Conservation (phyloP, 2,888 invertebrate genomes). For the Nomada ferruginata region DNA sequence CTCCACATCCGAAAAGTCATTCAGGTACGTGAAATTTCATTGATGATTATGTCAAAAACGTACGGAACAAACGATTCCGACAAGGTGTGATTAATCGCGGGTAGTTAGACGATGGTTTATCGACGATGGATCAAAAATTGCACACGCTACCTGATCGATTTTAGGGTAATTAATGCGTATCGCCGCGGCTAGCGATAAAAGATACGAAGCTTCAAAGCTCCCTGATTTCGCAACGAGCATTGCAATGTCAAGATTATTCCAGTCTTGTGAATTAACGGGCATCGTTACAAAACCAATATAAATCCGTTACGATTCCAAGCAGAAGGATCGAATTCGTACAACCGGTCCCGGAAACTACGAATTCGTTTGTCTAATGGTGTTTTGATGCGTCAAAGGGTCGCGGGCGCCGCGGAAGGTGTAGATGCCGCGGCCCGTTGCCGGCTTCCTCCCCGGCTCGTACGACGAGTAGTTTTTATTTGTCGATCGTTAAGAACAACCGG, state of each 20-base stretch:
- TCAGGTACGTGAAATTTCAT: constrained; percentile 74
- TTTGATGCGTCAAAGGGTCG: constrained; percentile 36
- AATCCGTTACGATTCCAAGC: background rate
- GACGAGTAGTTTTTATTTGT: constrained; percentile 80
- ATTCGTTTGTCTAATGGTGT: constrained; percentile 31
- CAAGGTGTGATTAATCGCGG: background rate
- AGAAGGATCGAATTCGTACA: background rate
- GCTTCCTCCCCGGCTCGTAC: constrained; percentile 79
- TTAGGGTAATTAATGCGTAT: constrained; percentile 23
- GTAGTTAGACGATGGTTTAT: background rate
- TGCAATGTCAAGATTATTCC: background rate
- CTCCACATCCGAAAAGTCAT: constrained; percentile 80
- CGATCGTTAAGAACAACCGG: constrained; percentile 80
- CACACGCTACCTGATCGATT: constrained; percentile 10
- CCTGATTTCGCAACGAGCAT: constrained; percentile 13
- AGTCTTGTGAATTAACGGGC: background rate
- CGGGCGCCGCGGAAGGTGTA: constrained; percentile 53
- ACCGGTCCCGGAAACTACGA: constrained; percentile 2
- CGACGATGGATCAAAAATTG: background rate
- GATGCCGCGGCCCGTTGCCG: constrained; percentile 63
- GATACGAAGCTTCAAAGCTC: constrained; percentile 11
- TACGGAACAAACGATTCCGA: too few species aligned
- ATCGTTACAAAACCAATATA: background rate
- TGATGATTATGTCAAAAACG: too few species aligned
- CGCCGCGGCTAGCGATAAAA: background rate